These are phyloP conservation scores for Trachelus iudaicus DNA, from an alignment of 2,888 invertebrate genomes.

Conservation along the genomic window DNA sequence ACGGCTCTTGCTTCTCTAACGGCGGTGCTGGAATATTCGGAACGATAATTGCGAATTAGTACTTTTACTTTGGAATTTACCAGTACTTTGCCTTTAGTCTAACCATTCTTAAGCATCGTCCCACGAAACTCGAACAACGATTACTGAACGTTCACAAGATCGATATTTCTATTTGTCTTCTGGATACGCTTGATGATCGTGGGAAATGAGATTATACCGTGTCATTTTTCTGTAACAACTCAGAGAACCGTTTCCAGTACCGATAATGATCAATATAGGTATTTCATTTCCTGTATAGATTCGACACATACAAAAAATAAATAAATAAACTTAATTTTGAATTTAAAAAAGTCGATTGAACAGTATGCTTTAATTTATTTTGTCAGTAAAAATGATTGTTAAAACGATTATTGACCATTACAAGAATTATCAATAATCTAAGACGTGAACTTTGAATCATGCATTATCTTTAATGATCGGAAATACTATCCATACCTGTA, in stretches of 20 bases:
- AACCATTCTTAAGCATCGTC: not conserved
- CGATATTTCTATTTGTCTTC: not conserved
- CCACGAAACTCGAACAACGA: not conserved
- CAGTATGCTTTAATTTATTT: not conserved
- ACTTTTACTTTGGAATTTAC: constrained; percentile 17
- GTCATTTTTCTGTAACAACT: not conserved
- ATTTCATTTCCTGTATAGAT: not conserved
- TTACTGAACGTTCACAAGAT: not conserved
- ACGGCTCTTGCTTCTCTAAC: constrained; percentile 21
- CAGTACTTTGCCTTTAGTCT: not conserved
- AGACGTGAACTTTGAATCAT: not conserved
- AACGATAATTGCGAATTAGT: constrained; percentile 7
- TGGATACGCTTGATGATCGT: not conserved
- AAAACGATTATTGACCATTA: not conserved
- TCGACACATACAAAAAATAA: not conserved
- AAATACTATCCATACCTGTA: not conserved
- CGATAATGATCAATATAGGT: not conserved
- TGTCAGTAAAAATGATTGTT: not conserved
- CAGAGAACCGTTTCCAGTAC: not conserved
- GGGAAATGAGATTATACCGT: not conserved
- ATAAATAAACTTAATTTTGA: not conserved
- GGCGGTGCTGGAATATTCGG: constrained; percentile 15
- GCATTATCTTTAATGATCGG: not conserved
- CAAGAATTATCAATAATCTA: not conserved
- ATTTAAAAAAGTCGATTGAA: not conserved